A percentile compares a stretch with the other conserved stretches of the same genome.
Evolutionary conservation across 1,140 invertebrate species (phyloP).

Genomic region (Hycleus phaleratus): DNA sequence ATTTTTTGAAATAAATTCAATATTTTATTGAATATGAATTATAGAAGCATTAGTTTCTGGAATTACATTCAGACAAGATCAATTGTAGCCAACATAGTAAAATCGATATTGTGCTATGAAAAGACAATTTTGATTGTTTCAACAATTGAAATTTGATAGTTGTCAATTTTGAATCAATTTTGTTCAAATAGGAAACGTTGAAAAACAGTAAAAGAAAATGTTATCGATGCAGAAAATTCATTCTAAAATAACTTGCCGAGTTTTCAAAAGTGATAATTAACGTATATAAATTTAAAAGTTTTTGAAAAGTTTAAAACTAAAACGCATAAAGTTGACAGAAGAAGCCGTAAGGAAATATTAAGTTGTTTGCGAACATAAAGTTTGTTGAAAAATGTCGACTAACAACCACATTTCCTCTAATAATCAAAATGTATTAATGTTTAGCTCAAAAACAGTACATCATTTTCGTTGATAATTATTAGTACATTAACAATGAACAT

Average conservation of each 20-base stretch:
- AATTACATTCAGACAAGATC: too few relatives aligned
- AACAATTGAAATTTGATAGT: not conserved
- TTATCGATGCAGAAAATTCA: conserved; percentile 14
- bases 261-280: conserved; percentile 15
- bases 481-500: not conserved
- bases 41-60: too few relatives aligned
- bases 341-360: conserved; percentile 15
- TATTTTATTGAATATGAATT: too few relatives aligned
- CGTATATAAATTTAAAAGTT: conserved; percentile 11
- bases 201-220: conserved; percentile 4
- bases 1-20: too few relatives aligned
- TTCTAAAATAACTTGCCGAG: conserved; percentile 13
- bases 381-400: conserved; percentile 13
- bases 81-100: too few relatives aligned
- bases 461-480: conserved; percentile 3
- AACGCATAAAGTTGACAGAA: conserved; percentile 16
- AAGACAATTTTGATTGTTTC: too few relatives aligned
- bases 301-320: conserved; percentile 8
- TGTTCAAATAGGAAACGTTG: not conserved
- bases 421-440: conserved; percentile 1
- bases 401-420: not conserved
- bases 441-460: too few relatives aligned
- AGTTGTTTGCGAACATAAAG: conserved; percentile 13
- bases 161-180: not conserved
- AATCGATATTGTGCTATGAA: too few relatives aligned